Evolutionary conservation across 2,888 invertebrate genomes (phyloP), one percentile per base, ranked within the genome.

Genomic region (Drosophila mulleri): DNA sequence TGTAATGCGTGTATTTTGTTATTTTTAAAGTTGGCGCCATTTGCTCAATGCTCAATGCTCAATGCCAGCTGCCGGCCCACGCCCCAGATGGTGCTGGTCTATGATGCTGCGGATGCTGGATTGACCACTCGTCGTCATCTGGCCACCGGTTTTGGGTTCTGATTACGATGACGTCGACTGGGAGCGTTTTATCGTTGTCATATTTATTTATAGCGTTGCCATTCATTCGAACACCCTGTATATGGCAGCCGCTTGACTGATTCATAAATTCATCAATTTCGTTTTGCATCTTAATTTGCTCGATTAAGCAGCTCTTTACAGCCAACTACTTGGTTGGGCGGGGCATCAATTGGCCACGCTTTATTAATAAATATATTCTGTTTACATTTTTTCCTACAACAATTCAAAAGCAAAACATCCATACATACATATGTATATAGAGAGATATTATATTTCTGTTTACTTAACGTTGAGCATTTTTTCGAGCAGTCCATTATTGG

Each of bases 21-120:
- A 73, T 79, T 82, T 79, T 82, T 78, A 45, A 72, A 64, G 70
- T 67, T 74, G 80, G 80, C 82, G 89, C 84, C 89, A 78, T 72
- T 72, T 64, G 60, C 62, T 70, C 75, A 75, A 75, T 78, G 77
- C 52, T 32, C 61, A 35, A 37, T 47, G 77, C 56, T 32, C 61
- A 35, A 47, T 47, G 18, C 59, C 18, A 18, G 29, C 18, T 72
- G 69, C 39, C 60, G 16, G 67, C 63, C 57, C 72, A 75, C 72
- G 77, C 75, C 63, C 61, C 70, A 74, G 63, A 74, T 78, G 32
- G 11, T 32, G 32, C 0, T 32, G 32, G 9, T 29, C 29, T 29
- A 29, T 32, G 23, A 37, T 37, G 42, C 44, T 42, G 54, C 41
- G 0, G 6, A 2, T n/a, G n/a, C 41, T 18, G 48, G 50, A 59